Evolutionary conservation across 2,113 vertebrate species (phyloP), one percentile per base, ranked within the genome.

Genomic region (Casuarius casuarius): DNA sequence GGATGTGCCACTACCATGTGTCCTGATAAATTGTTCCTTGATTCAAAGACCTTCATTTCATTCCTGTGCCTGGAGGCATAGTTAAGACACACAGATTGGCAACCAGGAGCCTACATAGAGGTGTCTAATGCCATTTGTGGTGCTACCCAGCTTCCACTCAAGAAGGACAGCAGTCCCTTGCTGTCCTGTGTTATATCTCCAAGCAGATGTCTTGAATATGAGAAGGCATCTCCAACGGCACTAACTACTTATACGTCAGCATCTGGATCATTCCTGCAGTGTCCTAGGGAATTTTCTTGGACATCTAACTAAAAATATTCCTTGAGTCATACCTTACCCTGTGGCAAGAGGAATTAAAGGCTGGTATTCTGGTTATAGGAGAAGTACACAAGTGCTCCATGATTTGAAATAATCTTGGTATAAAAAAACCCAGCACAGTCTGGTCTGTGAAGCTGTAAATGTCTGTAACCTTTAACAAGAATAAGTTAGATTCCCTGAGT

Each of bases 31-130:
- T 7, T 22, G 4, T 56, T 23, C 20, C 78, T 87, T 77, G 70
- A 33, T 61, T 51, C 67, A 21, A 84, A n/a, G 44, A 42, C 12
- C 38, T 35, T 48, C 12, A 52, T 52, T 84, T 77, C 26, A 28
- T 23, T 73, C 25, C 26, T 35, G 21, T 40, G 21, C 59, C 61
- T 75, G 58, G 12, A 81, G 18, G 10, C 31, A 42, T 2, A 51
- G 7, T 13, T 51, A 70, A 65, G 8, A 70, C 0, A 3, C 28
- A 46, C n/a, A 18, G 19, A 5, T 0, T 61, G 54, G 49, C n/a
- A 82, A 35, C 65, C 61, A 40, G 61, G 26, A 38, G 49, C 25
- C n/a, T 65, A 26, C 40, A n/a, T 20, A 11, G 19, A 33, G 49
- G 7, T 66, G 7, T 54, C 38, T 67, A 33, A 29, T 76, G 29